Conservation (phyloP, 2,888 invertebrate genomes). For the Cremastinae sp. region DNA sequence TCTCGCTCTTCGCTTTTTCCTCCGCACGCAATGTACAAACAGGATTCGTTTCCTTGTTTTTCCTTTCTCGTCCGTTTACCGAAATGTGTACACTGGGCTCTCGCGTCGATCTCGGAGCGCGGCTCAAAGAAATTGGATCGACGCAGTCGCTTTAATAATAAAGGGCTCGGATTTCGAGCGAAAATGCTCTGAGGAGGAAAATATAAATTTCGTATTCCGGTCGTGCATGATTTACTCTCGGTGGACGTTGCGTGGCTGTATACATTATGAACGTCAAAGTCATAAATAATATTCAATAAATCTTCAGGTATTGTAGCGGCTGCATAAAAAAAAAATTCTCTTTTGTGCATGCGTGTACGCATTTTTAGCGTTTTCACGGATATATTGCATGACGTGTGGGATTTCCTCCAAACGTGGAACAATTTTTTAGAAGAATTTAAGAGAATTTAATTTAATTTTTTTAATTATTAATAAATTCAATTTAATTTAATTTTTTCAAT, state of each 20-base stretch:
- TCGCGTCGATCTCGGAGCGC: background rate
- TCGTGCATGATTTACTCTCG: background rate
- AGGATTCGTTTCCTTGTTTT: no score
- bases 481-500: no score
- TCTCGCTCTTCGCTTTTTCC: no score
- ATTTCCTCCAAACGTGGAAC: no score
- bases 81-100: background rate
- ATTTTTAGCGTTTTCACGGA: constrained; percentile 10
- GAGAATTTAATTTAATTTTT: no score
- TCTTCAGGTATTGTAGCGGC: no score
- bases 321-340: background rate
- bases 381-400: constrained; percentile 4
- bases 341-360: constrained; percentile 18
- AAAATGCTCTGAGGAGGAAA: no score
- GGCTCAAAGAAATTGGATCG: constrained; percentile 4
- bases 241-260: background rate
- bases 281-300: no score
- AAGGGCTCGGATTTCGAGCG: background rate
- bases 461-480: no score
- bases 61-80: background rate
- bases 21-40: no score
- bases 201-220: background rate
- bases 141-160: background rate
- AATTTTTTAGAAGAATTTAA: no score
- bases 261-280: background rate